These are phyloP conservation scores for Smutsia gigantea DNA, from an alignment of 2,797 vertebrate species.

Conservation along the genomic window DNA sequence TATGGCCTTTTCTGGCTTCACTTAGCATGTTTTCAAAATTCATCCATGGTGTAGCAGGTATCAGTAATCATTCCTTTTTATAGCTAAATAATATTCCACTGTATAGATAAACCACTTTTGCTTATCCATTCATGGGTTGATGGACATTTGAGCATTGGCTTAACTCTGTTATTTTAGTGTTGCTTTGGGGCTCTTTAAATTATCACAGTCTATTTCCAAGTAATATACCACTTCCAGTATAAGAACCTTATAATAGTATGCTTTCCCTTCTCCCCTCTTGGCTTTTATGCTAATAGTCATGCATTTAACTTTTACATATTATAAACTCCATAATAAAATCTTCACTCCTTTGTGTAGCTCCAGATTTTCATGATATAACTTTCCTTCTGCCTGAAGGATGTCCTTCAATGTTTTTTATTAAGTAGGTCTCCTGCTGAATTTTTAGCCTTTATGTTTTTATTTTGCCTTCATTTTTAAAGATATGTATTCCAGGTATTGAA, in stretches of 20 bases:
- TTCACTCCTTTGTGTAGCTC: background rate
- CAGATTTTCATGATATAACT: background rate
- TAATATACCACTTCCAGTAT: background rate
- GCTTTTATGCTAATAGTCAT: background rate
- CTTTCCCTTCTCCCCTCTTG: background rate
- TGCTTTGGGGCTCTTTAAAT: background rate
- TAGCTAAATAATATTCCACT: background rate
- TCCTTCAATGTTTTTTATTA: background rate
- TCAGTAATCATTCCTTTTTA: background rate
- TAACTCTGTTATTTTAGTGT: background rate
- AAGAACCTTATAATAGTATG: background rate
- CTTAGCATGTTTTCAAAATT: background rate
- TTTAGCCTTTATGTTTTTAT: background rate
- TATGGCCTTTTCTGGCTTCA: background rate
- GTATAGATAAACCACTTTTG: background rate
- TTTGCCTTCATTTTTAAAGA: background rate
- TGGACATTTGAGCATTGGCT: background rate
- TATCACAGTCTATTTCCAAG: background rate
- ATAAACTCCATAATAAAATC: background rate
- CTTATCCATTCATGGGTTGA: background rate
- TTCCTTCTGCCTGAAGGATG: background rate
- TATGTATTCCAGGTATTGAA: background rate
- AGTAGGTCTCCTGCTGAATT: background rate
- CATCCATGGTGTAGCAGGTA: background rate
- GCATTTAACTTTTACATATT: background rate